These are phyloP conservation scores for Poeciliopsis paucimaculata DNA, from an alignment of 2,797 vertebrate genomes.

Conservation along the genomic window DNA sequence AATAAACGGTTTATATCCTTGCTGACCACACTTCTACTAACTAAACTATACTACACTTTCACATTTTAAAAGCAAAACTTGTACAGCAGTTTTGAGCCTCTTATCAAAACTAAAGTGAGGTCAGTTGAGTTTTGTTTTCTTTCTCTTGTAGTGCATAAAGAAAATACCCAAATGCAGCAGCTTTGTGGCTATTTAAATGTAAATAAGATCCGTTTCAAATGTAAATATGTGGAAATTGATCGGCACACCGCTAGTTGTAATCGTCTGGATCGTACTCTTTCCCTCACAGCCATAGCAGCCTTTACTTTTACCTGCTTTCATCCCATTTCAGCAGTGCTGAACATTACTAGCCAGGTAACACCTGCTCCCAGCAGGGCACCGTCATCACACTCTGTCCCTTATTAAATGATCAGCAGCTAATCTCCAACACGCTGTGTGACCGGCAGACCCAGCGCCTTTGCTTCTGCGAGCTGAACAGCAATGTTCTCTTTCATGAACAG, in stretches of 20 bases:
- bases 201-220: not conserved
- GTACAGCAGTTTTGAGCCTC: not conserved
- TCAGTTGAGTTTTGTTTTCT: not conserved
- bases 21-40: not conserved
- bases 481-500: conserved; percentile 54
- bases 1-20: not conserved
- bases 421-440: conserved; percentile 31
- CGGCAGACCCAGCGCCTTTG: conserved; percentile 10
- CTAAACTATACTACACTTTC: not conserved
- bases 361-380: conserved; percentile 52
- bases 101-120: not conserved
- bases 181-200: not conserved
- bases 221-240: not conserved
- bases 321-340: conserved; percentile 21
- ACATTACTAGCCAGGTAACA: conserved; percentile 61
- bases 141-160: not conserved
- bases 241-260: not conserved
- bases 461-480: conserved; percentile 17
- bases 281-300: conserved; percentile 28
- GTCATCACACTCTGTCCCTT: conserved; percentile 30
- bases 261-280: not conserved
- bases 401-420: conserved; percentile 31
- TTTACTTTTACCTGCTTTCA: conserved; percentile 52
- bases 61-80: not conserved
- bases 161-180: not conserved